These are phyloP conservation scores for Poecilobothrus nobilitatus DNA, from an alignment of 2,888 invertebrate genomes.

Conservation along the genomic window DNA sequence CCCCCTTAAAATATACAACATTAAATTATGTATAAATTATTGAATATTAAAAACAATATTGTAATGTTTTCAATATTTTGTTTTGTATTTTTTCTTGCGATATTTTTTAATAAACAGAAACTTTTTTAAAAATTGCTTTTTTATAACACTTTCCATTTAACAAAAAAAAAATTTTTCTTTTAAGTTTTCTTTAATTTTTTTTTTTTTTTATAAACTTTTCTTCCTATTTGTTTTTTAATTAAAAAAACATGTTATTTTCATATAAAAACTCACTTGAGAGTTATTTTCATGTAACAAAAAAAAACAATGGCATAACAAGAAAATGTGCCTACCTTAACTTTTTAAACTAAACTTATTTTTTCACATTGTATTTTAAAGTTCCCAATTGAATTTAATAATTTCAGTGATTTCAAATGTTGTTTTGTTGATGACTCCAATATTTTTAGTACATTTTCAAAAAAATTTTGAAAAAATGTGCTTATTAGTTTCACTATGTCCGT, in stretches of 20 bases:
- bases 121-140: neutral
- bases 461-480: neutral
- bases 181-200: neutral
- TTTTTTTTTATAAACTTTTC: neutral
- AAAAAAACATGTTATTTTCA: constrained; percentile 3
- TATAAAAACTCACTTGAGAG: constrained; percentile 1
- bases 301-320: too few relatives aligned
- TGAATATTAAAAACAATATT: too few relatives aligned
- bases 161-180: neutral
- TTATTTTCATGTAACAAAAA: neutral
- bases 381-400: neutral
- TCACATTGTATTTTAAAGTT: neutral
- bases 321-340: too few relatives aligned
- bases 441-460: too few relatives aligned
- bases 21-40: too few relatives aligned
- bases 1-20: too few relatives aligned
- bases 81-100: too few relatives aligned
- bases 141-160: neutral
- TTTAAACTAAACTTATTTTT: too few relatives aligned
- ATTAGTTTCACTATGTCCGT: neutral
- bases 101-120: too few relatives aligned
- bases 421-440: too few relatives aligned
- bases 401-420: too few relatives aligned
- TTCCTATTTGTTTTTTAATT: neutral
- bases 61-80: too few relatives aligned